A percentile compares a stretch with the other conserved stretches of the same genome.
phyloP scores from a whole-genome alignment of 2,113 vertebrate genomes.

The Porphyrio hochstetteri region DNA sequence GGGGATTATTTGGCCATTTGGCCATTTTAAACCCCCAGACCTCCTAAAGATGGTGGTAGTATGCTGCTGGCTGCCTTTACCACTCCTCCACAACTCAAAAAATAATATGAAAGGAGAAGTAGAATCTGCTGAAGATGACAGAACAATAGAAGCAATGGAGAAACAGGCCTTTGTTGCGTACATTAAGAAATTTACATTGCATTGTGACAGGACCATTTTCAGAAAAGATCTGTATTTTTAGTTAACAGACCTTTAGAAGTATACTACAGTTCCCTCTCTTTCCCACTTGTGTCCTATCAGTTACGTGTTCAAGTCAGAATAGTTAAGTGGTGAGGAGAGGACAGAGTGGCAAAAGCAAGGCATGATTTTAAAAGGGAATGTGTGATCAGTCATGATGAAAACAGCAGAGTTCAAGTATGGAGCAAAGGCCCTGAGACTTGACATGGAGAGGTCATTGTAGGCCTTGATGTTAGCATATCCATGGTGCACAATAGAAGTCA shows the following conservation, averaged over 20 bases:
- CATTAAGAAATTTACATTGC: neutral
- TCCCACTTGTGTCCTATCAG: neutral
- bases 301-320: neutral
- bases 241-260: neutral
- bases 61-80: neutral
- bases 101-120: neutral
- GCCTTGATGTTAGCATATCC: conserved; percentile 38
- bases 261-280: neutral
- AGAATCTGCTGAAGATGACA: neutral
- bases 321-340: conserved; percentile 34
- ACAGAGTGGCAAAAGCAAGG: neutral
- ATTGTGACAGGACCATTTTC: neutral
- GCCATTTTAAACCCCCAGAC: neutral
- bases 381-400: conserved; percentile 49
- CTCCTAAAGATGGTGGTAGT: neutral
- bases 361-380: conserved; percentile 2
- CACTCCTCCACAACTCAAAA: neutral
- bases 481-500: neutral
- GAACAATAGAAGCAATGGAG: neutral
- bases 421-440: conserved; percentile 53
- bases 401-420: conserved; percentile 39
- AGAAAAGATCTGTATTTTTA: neutral
- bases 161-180: neutral
- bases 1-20: no score
- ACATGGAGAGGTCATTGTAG: conserved; percentile 44